Base-by-base conservation (phyloP, 2,113 vertebrate species). In the Salvelinus sp. region DNA sequence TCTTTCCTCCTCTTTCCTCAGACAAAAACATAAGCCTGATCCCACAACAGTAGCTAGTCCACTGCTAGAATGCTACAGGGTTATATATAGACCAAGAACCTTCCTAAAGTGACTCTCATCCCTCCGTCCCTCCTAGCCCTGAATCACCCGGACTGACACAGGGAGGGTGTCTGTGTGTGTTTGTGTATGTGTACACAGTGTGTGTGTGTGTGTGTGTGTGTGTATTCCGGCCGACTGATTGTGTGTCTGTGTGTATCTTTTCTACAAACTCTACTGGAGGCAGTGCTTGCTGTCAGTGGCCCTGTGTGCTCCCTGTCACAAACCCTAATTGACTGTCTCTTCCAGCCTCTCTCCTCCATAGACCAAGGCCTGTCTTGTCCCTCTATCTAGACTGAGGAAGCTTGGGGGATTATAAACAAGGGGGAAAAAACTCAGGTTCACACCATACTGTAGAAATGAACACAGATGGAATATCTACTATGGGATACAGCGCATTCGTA, bases 11-110 rank as follows among this genome's bases (percentile, higher is more conserved):
- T 60, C 58, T 60, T 6, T 60, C 58, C 58, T 47, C 6, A 69
- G 9, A 65, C 9, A 13, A 27, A 63, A 65, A 23, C 63, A 65
- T 23, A 65, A 65, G 63, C 63, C 23, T 65, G 4, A 65, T 65
- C 23, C 60, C 60, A 65, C 63, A 27, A 65, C 63, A 65, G 9
- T 27, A 4, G 23, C 63, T 16, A 9, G 63, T 23, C 25, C 63
- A n/a, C 13, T 12, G 63, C 63, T 65, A 58, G 69, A 73, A 73
- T 69, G 65, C 23, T 69, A 58, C 33, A 6, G 7, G 13, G 20
- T 71, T 74, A 78, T 73, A 78, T 73, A 78, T 73, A 78, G 71
- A 28, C 27, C 3, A 3, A 47, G 62, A 28, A 50, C 44, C 50
- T 57, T 73, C 72, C 68, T 57, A 48, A 74, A 73, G 71, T 73